Evolutionary conservation across 2,888 invertebrate genomes (phyloP).

Genomic region (Lasioglossum marginatum): DNA sequence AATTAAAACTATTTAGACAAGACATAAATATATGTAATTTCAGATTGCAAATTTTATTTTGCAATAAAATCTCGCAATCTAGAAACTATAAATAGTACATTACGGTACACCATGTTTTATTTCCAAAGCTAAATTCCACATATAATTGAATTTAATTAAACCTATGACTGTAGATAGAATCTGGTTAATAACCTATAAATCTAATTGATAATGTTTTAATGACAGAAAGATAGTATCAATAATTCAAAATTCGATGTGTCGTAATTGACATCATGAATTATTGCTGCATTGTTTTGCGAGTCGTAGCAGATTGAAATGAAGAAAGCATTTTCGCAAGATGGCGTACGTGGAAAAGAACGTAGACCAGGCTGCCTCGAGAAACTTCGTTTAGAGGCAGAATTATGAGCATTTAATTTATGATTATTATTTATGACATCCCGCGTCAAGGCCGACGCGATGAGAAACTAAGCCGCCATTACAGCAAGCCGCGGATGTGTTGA

Average conservation of each 20-base stretch:
- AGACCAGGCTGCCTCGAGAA: slow-evolving; percentile 3
- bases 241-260: background rate
- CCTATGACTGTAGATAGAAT: background rate
- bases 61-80: background rate
- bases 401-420: slow-evolving; percentile 40
- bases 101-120: background rate
- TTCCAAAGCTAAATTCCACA: background rate
- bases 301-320: background rate
- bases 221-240: background rate
- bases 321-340: background rate
- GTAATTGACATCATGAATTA: background rate
- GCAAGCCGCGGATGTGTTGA: background rate
- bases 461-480: slow-evolving; percentile 15
- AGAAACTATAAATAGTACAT: background rate
- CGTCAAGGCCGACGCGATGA: slow-evolving; percentile 17
- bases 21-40: background rate
- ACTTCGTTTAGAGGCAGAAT: slow-evolving; percentile 23
- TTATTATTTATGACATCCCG: slow-evolving; percentile 41
- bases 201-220: background rate
- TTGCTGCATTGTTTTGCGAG: background rate
- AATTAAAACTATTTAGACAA: background rate
- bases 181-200: background rate
- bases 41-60: too few relatives aligned
- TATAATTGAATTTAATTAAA: background rate
- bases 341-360: background rate